A percentile compares a stretch with the other conserved stretches of the same genome.
These are phyloP conservation scores for Monopis laevigella DNA, from an alignment of 2,888 invertebrate genomes.

Conservation along the genomic window DNA sequence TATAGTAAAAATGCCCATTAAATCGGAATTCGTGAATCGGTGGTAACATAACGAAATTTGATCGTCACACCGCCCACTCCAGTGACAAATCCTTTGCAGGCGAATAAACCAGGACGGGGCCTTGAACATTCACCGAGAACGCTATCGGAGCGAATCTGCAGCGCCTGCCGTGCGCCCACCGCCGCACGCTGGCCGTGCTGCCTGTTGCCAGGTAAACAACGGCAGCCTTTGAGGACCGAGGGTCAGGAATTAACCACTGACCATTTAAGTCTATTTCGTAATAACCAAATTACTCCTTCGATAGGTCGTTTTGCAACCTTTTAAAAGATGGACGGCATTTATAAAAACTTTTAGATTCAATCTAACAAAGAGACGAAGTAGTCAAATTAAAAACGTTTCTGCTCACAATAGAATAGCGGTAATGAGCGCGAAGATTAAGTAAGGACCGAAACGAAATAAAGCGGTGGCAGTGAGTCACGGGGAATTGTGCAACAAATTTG, in stretches of 20 bases:
- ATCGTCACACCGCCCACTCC: conserved; percentile 33
- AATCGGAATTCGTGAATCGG: too few relatives aligned
- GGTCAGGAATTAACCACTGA: too few relatives aligned
- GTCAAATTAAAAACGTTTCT: neutral
- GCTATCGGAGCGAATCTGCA: conserved; percentile 57
- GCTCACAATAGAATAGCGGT: conserved; percentile 25
- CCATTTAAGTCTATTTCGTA: too few relatives aligned
- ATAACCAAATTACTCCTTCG: too few relatives aligned
- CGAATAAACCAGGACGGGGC: conserved; percentile 55
- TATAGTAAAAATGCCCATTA: too few relatives aligned
- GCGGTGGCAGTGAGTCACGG: conserved; percentile 42
- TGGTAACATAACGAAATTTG: conserved; percentile 3
- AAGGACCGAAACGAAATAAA: conserved; percentile 16
- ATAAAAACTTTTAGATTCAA: too few relatives aligned
- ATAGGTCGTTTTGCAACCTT: too few relatives aligned
- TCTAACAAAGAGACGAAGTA: conserved; percentile 2
- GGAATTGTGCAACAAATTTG: conserved; percentile 48
- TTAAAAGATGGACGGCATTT: too few relatives aligned
- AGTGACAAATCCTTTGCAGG: conserved; percentile 60
- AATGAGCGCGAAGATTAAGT: conserved; percentile 35
- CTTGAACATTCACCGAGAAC: conserved; percentile 62
- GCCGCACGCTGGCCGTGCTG: neutral
- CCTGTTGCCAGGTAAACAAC: conserved; percentile 4
- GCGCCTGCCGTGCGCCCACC: conserved; percentile 2
- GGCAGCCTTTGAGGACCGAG: too few relatives aligned